Base-by-base conservation (phyloP, 2,888 invertebrate species). In the Cenopis cana region DNA sequence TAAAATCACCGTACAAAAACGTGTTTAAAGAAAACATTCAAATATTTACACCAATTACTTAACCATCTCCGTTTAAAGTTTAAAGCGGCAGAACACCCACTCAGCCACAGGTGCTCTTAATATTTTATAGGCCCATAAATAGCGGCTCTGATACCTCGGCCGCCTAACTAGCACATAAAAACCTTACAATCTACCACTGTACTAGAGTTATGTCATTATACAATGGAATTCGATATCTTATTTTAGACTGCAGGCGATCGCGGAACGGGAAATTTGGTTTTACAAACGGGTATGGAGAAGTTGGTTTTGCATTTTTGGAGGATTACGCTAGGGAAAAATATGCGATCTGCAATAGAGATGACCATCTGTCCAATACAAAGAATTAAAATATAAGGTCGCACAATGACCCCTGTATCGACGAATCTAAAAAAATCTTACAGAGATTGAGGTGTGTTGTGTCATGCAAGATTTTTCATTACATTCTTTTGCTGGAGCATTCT, bases 101-200 rank as follows among this genome's bases (percentile, higher is more conserved):
- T 24, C 62, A 83, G 81, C 80, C 84, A 76, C 85, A 86, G 89
- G 87, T 87, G 88, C 82, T 85, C 84, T 81, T 81, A 83, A 85
- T 84, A 86, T 86, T 89, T 88, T 86, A 87, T 84, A 74, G 83
- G 77, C 73, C 80, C 78, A 84, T 88, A 88, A 88, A 88, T 86
- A 84, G 81, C 80, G 81, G 75, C 76, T 76, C 74, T 55, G 65
- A 55, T 66, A 73, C 76, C 77, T 36, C 76, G 78, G 75, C 77
- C 76, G 69, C 73, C 70, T 78, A 79, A 80, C 76, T 75, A 81
- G 78, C 79, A 74, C 77, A 77, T 81, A 82, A 82, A 82, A 82
- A 78, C 66, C 57, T 36, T 67, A 68, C 73, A 46, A n/a, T 46
- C 65, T 57, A 52, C 64, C 24, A 54, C 54, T 54, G 38, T 64